These are phyloP conservation scores for Hipparchia sbordonii DNA, from an alignment of 2,888 invertebrate genomes.

Conservation along the genomic window DNA sequence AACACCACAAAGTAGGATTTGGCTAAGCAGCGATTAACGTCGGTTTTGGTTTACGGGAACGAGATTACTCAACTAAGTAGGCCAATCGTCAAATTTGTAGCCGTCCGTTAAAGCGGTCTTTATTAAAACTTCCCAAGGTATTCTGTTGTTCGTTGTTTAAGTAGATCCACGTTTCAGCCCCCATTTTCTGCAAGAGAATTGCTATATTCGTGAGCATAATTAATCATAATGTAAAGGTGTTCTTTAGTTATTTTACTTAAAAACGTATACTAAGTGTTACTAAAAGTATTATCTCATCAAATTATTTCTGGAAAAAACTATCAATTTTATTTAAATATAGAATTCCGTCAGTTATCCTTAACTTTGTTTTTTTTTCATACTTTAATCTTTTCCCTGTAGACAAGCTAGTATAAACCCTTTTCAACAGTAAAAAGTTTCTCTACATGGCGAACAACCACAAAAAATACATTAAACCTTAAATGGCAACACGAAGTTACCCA, in stretches of 20 bases:
- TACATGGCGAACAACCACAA: neutral
- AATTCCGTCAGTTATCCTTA: too few species aligned
- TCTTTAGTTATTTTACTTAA: neutral
- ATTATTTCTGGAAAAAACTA: too few species aligned
- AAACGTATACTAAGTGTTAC: too few species aligned
- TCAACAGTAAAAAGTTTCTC: neutral
- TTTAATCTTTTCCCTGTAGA: neutral
- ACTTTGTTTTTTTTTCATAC: too few species aligned
- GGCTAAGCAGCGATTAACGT: constrained; percentile 22
- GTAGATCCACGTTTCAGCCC: neutral
- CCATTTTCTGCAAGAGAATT: neutral
- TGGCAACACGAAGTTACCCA: neutral
- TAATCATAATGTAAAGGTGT: too few species aligned
- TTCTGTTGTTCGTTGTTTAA: constrained; percentile 45
- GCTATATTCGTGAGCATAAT: too few species aligned
- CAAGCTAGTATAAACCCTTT: neutral
- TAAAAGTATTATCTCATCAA: too few species aligned
- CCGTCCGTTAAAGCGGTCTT: constrained; percentile 50
- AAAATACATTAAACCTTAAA: neutral
- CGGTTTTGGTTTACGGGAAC: constrained; percentile 42
- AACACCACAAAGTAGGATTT: constrained; percentile 26
- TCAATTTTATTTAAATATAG: too few species aligned
- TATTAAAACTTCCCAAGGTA: constrained; percentile 52
- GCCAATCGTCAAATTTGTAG: constrained; percentile 50
- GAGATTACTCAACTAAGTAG: constrained; percentile 48